phyloP scores from a whole-genome alignment of 2,888 invertebrate genomes.

The Colletes collaris region DNA sequence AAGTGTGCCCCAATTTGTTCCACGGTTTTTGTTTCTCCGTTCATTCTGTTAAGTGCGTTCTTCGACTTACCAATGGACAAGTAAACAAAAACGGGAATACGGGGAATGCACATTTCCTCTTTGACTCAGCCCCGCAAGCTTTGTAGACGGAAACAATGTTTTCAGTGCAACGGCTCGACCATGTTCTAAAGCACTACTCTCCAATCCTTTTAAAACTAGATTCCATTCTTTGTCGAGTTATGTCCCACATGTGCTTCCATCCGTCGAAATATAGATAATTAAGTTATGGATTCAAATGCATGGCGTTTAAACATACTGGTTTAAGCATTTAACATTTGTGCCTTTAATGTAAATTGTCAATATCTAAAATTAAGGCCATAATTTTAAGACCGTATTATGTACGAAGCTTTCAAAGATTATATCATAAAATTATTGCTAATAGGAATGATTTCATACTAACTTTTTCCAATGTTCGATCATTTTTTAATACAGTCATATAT shows the following conservation, averaged over 20 bases:
- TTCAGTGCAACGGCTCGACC: slow-evolving; percentile 22
- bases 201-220: slow-evolving; percentile 23
- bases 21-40: slow-evolving; percentile 22
- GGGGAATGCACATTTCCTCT: slow-evolving; percentile 19
- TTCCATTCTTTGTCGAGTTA: slow-evolving; percentile 1
- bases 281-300: background rate
- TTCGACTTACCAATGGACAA: slow-evolving; percentile 27
- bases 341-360: too few species aligned
- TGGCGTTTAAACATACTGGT: background rate
- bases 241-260: background rate
- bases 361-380: too few species aligned
- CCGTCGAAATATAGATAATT: slow-evolving; percentile 3
- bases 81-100: slow-evolving; percentile 22
- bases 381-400: too few species aligned
- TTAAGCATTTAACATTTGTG: too few species aligned
- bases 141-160: slow-evolving; percentile 45
- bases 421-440: too few species aligned
- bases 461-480: too few species aligned
- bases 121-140: slow-evolving; percentile 32
- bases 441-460: too few species aligned
- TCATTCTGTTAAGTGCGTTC: slow-evolving; percentile 36
- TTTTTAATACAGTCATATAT: too few species aligned
- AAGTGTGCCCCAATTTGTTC: slow-evolving; percentile 44
- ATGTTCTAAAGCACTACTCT: slow-evolving; percentile 21
- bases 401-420: too few species aligned